Conservation (phyloP, 2,113 vertebrate genomes). For the Ibidorhyncha struthersii region DNA sequence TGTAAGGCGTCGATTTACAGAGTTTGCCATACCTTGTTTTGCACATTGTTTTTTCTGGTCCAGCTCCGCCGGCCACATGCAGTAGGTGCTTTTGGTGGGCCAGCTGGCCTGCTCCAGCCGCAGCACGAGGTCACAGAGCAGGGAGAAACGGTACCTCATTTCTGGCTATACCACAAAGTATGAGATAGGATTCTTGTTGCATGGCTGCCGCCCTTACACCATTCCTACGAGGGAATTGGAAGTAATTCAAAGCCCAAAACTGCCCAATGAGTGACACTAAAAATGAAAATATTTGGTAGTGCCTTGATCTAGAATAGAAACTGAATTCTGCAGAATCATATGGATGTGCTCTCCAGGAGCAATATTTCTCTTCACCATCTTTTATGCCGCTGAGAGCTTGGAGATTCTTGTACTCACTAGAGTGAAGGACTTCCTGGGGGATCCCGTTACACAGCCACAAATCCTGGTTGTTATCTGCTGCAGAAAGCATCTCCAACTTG, state of each 20-base stretch:
- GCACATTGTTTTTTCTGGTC: not conserved
- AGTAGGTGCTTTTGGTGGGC: not conserved
- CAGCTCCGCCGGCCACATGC: not conserved
- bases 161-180: not conserved
- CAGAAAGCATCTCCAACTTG: not conserved
- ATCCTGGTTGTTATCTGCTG: not conserved
- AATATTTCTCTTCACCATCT: not conserved
- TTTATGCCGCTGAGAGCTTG: not conserved
- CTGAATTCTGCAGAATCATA: not conserved
- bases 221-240: not conserved
- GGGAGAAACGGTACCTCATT: not conserved
- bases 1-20: not conserved
- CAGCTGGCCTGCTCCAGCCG: not conserved
- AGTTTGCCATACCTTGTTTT: not conserved
- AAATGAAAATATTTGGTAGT: not conserved
- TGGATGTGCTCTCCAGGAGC: not conserved
- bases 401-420: not conserved
- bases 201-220: rapidly evolving
- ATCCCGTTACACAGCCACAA: not conserved
- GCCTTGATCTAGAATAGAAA: not conserved
- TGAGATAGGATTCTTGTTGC: not conserved
- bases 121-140: not conserved
- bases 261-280: not conserved
- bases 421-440: not conserved
- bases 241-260: not conserved